Base-by-base conservation (phyloP, 2,888 invertebrate species). In the Eurytoma adleriae region DNA sequence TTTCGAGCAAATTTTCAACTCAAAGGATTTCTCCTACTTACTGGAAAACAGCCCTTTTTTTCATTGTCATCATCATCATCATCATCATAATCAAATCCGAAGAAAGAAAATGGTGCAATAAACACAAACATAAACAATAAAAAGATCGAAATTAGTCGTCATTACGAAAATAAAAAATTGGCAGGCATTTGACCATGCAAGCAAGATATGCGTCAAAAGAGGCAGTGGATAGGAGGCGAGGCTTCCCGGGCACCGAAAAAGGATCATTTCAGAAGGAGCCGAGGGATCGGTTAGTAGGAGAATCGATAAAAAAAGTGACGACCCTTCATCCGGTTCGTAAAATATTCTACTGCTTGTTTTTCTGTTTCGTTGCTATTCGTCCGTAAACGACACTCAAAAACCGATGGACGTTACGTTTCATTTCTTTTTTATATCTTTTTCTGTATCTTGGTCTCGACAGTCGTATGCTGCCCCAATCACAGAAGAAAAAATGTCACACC, bases 381-480 rank as follows among this genome's bases (percentile, higher is more conserved):
- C 59, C 75, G 85, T 87, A 93, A 94, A 95, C 94, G 94, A 94
- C 94, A 94, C 93, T 94, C 94, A 94, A 92, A 93, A 93, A 92
- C 92, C 92, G 92, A 91, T 92, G 93, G 92, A 92, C 92, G 92
- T 92, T 89, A 88, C 85, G 80, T 83, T 78, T 91, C 91, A 91
- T 90, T 91, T 20, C 57, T 92, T 90, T 89, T 91, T 91, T 91
- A 80, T 68, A 62, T 30, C 5, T 91, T 92, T 90, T 89, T 91
- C 91, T 91, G 82, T 87, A 84, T 82, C 77, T 86, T 84, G 86
- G 84, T 87, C 85, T 87, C 85, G 86, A 89, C 87, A 88, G 86
- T 93, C 93, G 94, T 94, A 95, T 95, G 95, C 93, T 93, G 95
- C 95, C 95, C 95, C 95, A 95, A 95, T 95, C 95, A 95, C 95